Percentiles rank a stretch among this genome's conserved stretches.
Conservation (phyloP, 2,113 vertebrate species). For the Actenoides hombroni region DNA sequence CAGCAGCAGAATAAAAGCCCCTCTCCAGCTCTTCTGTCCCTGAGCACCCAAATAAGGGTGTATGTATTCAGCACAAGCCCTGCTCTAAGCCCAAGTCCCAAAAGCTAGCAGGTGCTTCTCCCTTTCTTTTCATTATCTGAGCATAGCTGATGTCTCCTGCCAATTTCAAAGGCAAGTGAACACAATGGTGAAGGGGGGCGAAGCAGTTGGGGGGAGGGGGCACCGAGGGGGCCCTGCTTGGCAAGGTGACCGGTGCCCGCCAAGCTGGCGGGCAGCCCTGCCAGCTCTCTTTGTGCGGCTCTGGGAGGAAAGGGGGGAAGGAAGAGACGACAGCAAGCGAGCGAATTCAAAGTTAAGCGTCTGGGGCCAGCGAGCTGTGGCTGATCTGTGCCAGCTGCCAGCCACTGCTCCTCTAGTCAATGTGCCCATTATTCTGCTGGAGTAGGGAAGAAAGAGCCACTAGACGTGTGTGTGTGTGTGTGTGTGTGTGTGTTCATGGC, state of each 20-base stretch:
- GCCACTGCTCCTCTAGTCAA: not conserved
- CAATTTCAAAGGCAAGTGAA: not conserved
- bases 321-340: not conserved
- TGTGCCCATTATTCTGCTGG: not conserved
- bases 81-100: not conserved
- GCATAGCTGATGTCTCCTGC: not conserved
- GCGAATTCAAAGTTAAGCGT: not conserved
- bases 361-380: not conserved
- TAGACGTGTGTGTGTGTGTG: fast-evolving
- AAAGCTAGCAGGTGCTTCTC: not conserved
- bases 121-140: not conserved
- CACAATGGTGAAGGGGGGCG: not conserved
- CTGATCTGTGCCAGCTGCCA: constrained; percentile 34
- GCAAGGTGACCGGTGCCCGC: not conserved
- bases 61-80: not conserved
- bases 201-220: not conserved
- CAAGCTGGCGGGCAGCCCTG: not conserved
- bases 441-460: not conserved
- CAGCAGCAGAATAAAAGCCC: not conserved
- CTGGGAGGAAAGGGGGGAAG: not conserved
- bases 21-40: not conserved
- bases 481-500: fast-evolving
- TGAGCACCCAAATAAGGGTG: not conserved
- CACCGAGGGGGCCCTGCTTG: not conserved
- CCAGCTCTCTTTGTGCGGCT: not conserved